Evolutionary conservation across 2,797 vertebrate species (phyloP).

Genomic region (Acipenser transmontanus): DNA sequence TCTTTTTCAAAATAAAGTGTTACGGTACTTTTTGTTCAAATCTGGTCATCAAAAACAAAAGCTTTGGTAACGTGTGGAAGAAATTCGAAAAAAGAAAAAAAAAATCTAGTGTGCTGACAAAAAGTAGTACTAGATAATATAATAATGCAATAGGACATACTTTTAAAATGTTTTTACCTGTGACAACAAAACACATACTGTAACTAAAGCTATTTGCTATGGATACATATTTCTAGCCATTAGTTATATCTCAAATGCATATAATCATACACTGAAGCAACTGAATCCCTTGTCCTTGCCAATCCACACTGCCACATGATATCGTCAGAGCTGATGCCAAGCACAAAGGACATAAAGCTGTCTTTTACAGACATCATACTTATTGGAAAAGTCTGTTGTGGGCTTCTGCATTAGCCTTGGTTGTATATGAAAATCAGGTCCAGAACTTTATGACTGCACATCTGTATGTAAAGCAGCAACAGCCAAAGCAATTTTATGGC

Average conservation of each 20-base stretch:
- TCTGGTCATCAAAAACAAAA: too few species aligned
- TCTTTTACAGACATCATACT: conserved; percentile 2
- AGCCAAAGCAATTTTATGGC: conserved; percentile 3
- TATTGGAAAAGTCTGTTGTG: conserved; percentile 6
- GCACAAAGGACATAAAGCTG: conserved; percentile 7
- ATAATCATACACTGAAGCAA: too few species aligned
- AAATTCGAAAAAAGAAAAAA: too few species aligned
- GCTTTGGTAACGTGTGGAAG: too few species aligned
- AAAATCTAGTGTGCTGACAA: too few species aligned
- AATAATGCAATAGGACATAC: too few species aligned
- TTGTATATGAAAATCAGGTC: conserved; percentile 6
- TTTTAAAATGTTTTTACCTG: too few species aligned
- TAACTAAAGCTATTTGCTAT: not conserved
- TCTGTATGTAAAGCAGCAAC: not conserved
- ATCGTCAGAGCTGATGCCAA: not conserved
- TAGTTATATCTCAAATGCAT: not conserved
- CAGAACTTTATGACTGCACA: not conserved
- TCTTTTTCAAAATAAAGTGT: too few species aligned
- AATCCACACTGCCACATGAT: not conserved
- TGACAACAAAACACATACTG: not conserved
- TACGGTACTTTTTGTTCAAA: too few species aligned
- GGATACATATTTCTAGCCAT: not conserved
- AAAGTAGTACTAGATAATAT: too few species aligned
- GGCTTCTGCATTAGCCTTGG: conserved; percentile 7
- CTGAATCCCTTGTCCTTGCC: not conserved